Evolutionary conservation across 1,140 invertebrate genomes (phyloP), one percentile per base, ranked within the genome.

Genomic region (Heliconius nattereri): DNA sequence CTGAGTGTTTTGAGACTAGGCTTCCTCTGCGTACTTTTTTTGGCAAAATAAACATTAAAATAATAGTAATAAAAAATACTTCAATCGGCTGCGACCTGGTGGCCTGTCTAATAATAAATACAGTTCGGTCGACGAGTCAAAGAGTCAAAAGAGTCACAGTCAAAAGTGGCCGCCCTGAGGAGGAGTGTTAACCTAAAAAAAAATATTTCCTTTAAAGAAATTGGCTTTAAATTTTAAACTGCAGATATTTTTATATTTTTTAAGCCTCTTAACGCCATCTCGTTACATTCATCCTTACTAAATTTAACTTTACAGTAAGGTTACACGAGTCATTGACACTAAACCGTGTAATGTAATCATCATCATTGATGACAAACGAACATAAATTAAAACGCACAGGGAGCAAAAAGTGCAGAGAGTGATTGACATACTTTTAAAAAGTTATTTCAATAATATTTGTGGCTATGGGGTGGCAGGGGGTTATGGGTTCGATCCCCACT

Each of bases 301-400:
- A 66, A 66, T 66, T 66, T 66, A 13, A 66, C 23, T 26, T 66
- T 66, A 29, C 60, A 66, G 60, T 66, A 66, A 66, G 60, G 26
- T 66, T 29, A 66, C 60, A 13, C 37, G 49, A 76, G 74, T 79
- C 74, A 79, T 76, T 79, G 78, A 79, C 78, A 76, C 75, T 76
- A 60, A 66, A 74, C 54, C 35, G 54, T 72, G 66, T 71, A 75
- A 35, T 26, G 32, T 75, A 72, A 73, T 79, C 78, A 79, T n/a
- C n/a, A n/a, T n/a, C n/a, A n/a, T n/a, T n/a, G 57, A 76, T 60
- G 73, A 23, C 70, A 72, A 29, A 71, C 73, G 60, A 75, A 79
- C 66, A 70, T 70, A 79, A 79, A 79, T 78, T 45, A 73, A 74
- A 60, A 66, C 23, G 23, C 49, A 54, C 9, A 26, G 5, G 19